Percentiles rank a stretch among this genome's conserved stretches.
Conservation (phyloP, 2,888 invertebrate species). For the Cheilosia variabilis region DNA sequence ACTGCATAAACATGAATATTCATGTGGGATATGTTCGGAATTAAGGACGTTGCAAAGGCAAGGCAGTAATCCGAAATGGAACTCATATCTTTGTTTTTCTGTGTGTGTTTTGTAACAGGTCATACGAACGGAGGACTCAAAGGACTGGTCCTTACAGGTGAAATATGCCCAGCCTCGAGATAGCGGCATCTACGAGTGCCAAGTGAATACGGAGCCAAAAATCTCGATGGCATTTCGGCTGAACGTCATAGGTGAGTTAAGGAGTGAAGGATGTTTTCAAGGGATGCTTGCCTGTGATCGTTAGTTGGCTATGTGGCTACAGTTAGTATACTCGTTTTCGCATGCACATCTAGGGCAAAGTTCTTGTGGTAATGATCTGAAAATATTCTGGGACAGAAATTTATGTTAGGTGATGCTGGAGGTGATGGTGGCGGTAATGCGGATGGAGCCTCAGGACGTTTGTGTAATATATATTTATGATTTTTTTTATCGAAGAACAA, state of each 20-base stretch:
- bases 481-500: conserved; percentile 20
- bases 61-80: conserved; percentile 29
- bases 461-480: conserved; percentile 22
- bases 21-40: conserved; percentile 41
- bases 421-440: conserved; percentile 30
- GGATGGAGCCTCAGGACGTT: conserved; percentile 44
- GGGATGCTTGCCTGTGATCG: conserved; percentile 69
- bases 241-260: conserved; percentile 89
- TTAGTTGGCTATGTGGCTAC: conserved; percentile 46
- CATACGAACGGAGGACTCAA: conserved; percentile 88
- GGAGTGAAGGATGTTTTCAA: conserved; percentile 34
- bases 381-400: conserved; percentile 70
- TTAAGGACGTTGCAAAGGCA: conserved; percentile 4
- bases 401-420: conserved; percentile 59
- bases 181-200: conserved; percentile 88
- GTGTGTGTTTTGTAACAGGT: conserved; percentile 78
- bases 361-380: conserved; percentile 73
- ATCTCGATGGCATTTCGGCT: conserved; percentile 94
- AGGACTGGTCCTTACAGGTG: conserved; percentile 95
- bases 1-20: conserved; percentile 42
- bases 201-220: conserved; percentile 92
- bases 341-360: conserved; percentile 57
- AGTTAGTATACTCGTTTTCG: conserved; percentile 6
- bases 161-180: conserved; percentile 94
- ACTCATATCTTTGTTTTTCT: conserved; percentile 5